These are phyloP conservation scores for Crossocerus cetratus DNA, from an alignment of 2,888 invertebrate genomes.

Conservation along the genomic window DNA sequence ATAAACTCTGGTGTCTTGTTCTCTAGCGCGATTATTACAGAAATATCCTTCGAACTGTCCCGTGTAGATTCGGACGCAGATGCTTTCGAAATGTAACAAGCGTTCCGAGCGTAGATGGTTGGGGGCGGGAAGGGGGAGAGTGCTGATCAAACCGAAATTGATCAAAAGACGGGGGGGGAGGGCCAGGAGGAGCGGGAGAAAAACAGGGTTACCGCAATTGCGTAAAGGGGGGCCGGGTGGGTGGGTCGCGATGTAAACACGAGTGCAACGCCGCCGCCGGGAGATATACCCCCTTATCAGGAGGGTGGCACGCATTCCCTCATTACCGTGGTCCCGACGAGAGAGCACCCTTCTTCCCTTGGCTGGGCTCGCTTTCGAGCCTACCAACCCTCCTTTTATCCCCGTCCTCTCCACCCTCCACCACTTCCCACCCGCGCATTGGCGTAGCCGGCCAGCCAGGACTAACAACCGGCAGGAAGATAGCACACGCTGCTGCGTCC, in stretches of 20 bases:
- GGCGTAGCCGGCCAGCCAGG: slow-evolving; percentile 24
- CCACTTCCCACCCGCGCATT: slow-evolving; percentile 9
- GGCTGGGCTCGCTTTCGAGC: not conserved
- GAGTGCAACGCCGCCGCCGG: slow-evolving; percentile 44
- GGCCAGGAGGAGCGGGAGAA: slow-evolving; percentile 5
- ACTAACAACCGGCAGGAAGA: slow-evolving; percentile 51
- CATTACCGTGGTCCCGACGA: slow-evolving; percentile 58
- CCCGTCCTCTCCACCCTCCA: slow-evolving; percentile 6
- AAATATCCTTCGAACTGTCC: too few relatives aligned
- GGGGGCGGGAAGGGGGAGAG: not conserved
- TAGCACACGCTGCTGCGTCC: slow-evolving; percentile 54
- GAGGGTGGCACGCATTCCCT: slow-evolving; percentile 65
- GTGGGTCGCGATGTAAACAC: slow-evolving; percentile 55
- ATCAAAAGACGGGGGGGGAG: slow-evolving; percentile 15
- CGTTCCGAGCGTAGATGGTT: not conserved
- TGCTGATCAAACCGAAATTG: slow-evolving; percentile 28
- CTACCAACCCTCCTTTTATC: slow-evolving; percentile 35
- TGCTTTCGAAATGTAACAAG: not conserved
- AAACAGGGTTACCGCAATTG: slow-evolving; percentile 19
- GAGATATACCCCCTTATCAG: slow-evolving; percentile 65
- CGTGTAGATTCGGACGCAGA: too few relatives aligned
- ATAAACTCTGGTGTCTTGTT: too few relatives aligned
- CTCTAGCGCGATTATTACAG: too few relatives aligned
- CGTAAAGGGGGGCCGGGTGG: slow-evolving; percentile 40
- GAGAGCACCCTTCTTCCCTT: slow-evolving; percentile 26